phyloP scores from a whole-genome alignment of 2,888 invertebrate genomes.

The Dynastes hyllus region DNA sequence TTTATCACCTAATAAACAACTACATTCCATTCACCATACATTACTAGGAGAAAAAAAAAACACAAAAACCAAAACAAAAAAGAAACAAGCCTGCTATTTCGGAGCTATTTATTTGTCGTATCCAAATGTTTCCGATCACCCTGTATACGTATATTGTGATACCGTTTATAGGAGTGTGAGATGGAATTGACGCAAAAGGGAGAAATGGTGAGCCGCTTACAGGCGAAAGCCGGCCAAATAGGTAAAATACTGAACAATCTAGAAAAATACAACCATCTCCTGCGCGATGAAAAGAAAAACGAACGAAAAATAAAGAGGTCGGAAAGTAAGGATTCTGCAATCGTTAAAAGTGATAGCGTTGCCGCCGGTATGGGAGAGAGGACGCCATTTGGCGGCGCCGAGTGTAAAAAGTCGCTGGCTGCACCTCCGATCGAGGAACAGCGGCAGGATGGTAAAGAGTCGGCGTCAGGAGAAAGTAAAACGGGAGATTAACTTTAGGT shows the following conservation, averaged over 20 bases:
- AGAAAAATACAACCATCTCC: conserved; percentile 87
- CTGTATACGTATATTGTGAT: conserved; percentile 64
- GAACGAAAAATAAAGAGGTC: conserved; percentile 48
- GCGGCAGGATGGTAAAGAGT: conserved; percentile 18
- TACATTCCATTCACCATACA: not conserved
- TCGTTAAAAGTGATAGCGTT: conserved; percentile 6
- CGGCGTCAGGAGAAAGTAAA: not conserved
- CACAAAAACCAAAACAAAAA: not conserved
- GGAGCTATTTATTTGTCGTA: conserved; percentile 10
- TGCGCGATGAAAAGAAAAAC: conserved; percentile 73
- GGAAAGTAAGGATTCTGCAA: conserved; percentile 47
- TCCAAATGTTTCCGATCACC: conserved; percentile 22
- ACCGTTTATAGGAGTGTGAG: conserved; percentile 90
- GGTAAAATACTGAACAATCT: conserved; percentile 93
- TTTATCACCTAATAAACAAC: not conserved
- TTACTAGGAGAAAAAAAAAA: conserved; percentile 20
- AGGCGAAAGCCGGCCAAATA: conserved; percentile 96
- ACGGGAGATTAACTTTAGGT: conserved; percentile 12
- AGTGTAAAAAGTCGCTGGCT: conserved; percentile 6
- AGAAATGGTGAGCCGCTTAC: conserved; percentile 95
- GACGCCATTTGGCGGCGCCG: conserved; percentile 8
- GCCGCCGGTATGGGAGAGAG: conserved; percentile 12
- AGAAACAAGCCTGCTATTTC: not conserved
- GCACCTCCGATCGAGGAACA: conserved; percentile 4
- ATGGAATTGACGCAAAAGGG: conserved; percentile 96